Evolutionary conservation across 35 echinoderm and acorn worm genomes (phyloP), one percentile per base, ranked within the genome.

Genomic region (Chiridota heheva): DNA sequence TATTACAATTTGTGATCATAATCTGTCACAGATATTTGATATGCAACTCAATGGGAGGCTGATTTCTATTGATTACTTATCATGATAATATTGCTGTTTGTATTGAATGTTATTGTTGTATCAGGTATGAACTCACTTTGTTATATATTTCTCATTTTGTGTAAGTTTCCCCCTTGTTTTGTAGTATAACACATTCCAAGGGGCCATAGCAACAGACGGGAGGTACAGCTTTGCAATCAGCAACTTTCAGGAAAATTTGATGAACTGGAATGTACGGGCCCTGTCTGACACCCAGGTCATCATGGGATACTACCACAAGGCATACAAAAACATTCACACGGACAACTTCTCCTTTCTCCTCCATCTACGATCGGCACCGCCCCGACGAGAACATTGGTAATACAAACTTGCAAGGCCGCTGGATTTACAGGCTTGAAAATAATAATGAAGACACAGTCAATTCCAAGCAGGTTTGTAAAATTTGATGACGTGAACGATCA

Each of bases 131-230:
- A n/a, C n/a, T n/a, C n/a, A n/a, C n/a, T n/a, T n/a, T n/a, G n/a
- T n/a, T n/a, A n/a, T n/a, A n/a, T n/a, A n/a, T n/a, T n/a, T n/a
- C n/a, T n/a, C n/a, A n/a, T n/a, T n/a, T n/a, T n/a, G n/a, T n/a
- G n/a, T n/a, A n/a, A n/a, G n/a, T n/a, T n/a, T n/a, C n/a, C n/a
- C n/a, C n/a, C n/a, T n/a, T n/a, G n/a, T n/a, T n/a, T 31, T 74
- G 7, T 53, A 96, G 88, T 76, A 63, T 16, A 86, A 86, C 44
- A 86, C 89, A 0, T 91, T 86, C 59, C 89, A 91, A 62, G 82
- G 76, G 40, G 76, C 68, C 2, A 42, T 91, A 20, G 36, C 53
- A 36, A 91, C 89, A 0, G 89, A 91, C 37, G 82, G 82, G 22
- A 64, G 24, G 7, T 80, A 56, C 67, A 55, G 75, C 40, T 91